Percentiles rank a stretch among this genome's conserved stretches.
Conservation (phyloP, 2,797 vertebrate genomes). For the Psittacula echo region DNA sequence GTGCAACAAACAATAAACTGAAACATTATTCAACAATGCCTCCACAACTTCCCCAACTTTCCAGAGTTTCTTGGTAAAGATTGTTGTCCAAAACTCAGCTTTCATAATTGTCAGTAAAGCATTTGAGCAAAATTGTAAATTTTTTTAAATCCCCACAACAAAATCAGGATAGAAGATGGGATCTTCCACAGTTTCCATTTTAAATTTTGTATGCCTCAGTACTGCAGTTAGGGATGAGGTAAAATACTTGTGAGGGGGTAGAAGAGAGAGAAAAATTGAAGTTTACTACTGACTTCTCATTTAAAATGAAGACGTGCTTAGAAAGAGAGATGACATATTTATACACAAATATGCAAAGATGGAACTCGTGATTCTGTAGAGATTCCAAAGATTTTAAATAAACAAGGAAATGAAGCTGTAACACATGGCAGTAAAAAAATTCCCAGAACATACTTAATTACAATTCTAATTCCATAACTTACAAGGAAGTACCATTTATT, state of each 20-base stretch:
- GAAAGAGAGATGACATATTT: not conserved
- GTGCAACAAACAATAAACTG: slow-evolving; percentile 1
- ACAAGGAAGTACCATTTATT: not conserved
- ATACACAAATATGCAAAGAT: not conserved
- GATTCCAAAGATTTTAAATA: not conserved
- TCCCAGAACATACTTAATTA: not conserved
- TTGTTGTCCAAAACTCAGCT: slow-evolving; percentile 42
- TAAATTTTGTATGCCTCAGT: not conserved
- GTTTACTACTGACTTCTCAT: not conserved
- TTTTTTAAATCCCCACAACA: not conserved
- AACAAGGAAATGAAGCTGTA: not conserved
- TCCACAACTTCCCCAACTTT: not conserved
- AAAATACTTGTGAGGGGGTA: not conserved
- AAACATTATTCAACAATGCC: not conserved
- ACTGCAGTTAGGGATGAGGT: not conserved
- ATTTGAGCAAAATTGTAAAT: not conserved
- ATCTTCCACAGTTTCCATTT: not conserved
- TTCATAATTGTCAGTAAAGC: slow-evolving; percentile 1
- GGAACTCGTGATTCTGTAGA: not conserved
- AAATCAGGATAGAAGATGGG: not conserved
- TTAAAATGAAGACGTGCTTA: not conserved
- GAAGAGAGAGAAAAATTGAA: not conserved
- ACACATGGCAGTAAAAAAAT: not conserved
- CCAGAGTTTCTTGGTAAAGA: not conserved
- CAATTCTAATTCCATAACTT: not conserved